A percentile compares a stretch with the other conserved stretches of the same genome.
phyloP scores from a whole-genome alignment of 2,888 invertebrate species.

The Cotesia congregata region DNA sequence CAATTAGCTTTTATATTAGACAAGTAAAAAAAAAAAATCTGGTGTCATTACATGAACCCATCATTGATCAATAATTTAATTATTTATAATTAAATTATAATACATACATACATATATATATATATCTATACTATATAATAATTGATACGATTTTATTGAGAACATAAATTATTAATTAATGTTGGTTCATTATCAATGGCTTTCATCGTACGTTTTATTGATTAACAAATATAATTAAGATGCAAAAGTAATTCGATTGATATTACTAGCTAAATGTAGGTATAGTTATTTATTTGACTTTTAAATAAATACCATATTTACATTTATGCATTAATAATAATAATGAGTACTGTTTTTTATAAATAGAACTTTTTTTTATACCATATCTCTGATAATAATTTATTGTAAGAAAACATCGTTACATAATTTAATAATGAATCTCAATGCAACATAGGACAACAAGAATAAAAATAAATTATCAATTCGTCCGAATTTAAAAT shows the following conservation, averaged over 20 bases:
- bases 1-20: constrained; percentile 36
- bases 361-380: constrained; percentile 10
- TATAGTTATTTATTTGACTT: constrained; percentile 19
- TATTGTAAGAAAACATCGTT: background rate
- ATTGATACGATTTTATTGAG: constrained; percentile 23
- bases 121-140: background rate
- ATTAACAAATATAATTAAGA: constrained; percentile 31
- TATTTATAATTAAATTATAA: constrained; percentile 9
- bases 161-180: constrained; percentile 36
- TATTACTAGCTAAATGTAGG: constrained; percentile 43
- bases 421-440: background rate
- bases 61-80: constrained; percentile 37
- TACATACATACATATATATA: background rate
- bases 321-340: constrained; percentile 45
- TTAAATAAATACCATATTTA: constrained; percentile 31
- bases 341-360: constrained; percentile 14
- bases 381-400: background rate
- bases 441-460: background rate
- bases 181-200: constrained; percentile 43
- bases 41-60: constrained; percentile 41
- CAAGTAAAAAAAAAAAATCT: constrained; percentile 6
- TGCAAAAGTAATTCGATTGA: constrained; percentile 34
- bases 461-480: constrained; percentile 3
- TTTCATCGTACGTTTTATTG: constrained; percentile 43
- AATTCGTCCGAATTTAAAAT: constrained; percentile 3